Evolutionary conservation across 2,888 invertebrate species (phyloP).

Genomic region (Phyto melanocephala): DNA sequence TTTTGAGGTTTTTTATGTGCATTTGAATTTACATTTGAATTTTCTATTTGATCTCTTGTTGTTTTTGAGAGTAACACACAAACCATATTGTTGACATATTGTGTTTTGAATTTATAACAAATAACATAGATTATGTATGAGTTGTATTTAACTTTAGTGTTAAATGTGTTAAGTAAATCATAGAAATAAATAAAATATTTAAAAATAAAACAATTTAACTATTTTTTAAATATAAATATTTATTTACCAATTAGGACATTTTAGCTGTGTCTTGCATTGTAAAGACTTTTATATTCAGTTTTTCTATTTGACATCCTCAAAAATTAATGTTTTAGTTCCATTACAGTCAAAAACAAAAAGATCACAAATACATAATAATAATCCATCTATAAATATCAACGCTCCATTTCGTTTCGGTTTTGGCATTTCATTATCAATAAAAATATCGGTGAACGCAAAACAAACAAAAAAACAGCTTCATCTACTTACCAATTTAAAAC

Average conservation of each 20-base stretch:
- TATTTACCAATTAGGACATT: no score
- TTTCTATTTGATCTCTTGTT: neutral
- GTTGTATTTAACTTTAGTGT: neutral
- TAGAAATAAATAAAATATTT: no score
- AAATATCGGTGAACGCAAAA: neutral
- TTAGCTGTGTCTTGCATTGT: no score
- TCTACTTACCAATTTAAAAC: no score
- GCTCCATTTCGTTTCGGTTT: neutral
- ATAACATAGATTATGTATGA: neutral
- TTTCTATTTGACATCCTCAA: no score
- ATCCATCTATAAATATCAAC: neutral
- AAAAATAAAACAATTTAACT: no score
- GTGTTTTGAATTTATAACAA: conserved; percentile 22
- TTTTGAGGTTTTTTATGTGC: neutral
- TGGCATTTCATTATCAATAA: neutral
- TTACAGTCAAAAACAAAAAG: no score
- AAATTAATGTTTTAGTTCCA: no score
- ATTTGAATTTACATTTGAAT: neutral
- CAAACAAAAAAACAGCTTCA: neutral
- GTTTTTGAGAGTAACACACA: neutral
- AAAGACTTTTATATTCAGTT: no score
- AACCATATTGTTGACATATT: conserved; percentile 34
- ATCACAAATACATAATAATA: neutral
- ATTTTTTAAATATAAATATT: no score
- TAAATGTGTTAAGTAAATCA: neutral